Evolutionary conservation across 2,888 invertebrate genomes (phyloP).

Genomic region (Cheilosia pagana): DNA sequence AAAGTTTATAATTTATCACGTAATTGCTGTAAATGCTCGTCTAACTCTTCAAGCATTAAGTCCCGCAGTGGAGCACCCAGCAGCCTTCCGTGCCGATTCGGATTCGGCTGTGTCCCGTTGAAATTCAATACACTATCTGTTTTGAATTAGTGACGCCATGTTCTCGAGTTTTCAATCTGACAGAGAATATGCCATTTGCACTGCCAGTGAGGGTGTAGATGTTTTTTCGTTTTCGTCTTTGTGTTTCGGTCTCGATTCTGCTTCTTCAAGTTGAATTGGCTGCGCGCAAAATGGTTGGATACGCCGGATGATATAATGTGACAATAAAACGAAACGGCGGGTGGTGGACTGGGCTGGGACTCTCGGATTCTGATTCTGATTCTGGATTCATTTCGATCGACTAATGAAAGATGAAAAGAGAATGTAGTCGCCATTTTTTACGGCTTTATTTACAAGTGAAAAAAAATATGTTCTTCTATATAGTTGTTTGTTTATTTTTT

Average conservation of each 20-base stretch:
- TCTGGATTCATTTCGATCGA: conserved; percentile 4
- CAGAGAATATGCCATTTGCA: conserved; percentile 70
- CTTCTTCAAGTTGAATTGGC: conserved; percentile 33
- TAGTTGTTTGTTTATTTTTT: not conserved
- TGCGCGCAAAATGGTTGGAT: conserved; percentile 63
- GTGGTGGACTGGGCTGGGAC: conserved; percentile 6
- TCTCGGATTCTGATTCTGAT: not conserved
- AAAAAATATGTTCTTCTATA: not conserved
- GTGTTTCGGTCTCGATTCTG: conserved; percentile 11
- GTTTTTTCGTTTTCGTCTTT: conserved; percentile 8
- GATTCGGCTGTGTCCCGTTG: conserved; percentile 64
- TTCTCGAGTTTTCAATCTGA: conserved; percentile 67
- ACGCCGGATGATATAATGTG: conserved; percentile 72
- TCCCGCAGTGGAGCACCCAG: conserved; percentile 28
- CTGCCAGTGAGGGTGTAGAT: conserved; percentile 49
- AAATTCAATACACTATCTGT: conserved; percentile 76
- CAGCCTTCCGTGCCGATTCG: conserved; percentile 52
- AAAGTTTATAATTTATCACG: conserved; percentile 69
- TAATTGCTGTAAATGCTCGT: conserved; percentile 55
- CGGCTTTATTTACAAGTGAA: conserved; percentile 54
- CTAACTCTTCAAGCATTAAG: conserved; percentile 41
- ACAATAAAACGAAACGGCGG: conserved; percentile 62
- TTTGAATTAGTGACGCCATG: conserved; percentile 77
- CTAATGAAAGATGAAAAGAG: conserved; percentile 68
- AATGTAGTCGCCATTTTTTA: conserved; percentile 57